Conservation (phyloP, 2,113 vertebrate genomes). For the Dicentrarchus labrax region DNA sequence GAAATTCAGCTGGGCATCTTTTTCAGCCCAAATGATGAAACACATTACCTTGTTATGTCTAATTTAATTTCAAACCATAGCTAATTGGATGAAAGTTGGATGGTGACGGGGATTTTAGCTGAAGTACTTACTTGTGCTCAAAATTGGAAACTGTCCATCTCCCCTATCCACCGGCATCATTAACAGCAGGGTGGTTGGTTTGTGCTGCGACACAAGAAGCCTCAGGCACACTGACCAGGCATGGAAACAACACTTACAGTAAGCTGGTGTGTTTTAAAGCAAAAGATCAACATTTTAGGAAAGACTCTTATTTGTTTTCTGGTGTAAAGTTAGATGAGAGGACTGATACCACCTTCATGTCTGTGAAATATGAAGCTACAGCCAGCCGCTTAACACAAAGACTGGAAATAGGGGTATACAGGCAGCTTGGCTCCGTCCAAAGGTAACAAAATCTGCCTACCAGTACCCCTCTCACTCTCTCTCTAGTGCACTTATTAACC, state of each 20-base stretch:
- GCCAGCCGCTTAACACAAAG: background rate
- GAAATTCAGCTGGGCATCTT: conserved; percentile 55
- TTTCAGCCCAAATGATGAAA: conserved; percentile 45
- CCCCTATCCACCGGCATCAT: conserved; percentile 18
- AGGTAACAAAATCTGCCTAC: background rate
- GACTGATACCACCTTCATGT: background rate
- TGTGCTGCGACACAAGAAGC: conserved; percentile 28
- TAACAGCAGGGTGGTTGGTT: conserved; percentile 36
- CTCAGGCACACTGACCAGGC: background rate
- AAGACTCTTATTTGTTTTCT: background rate
- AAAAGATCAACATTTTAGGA: background rate
- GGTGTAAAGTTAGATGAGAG: background rate
- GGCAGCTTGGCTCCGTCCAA: background rate
- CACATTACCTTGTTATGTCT: conserved; percentile 37
- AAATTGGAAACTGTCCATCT: conserved; percentile 48
- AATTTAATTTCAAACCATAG: conserved; percentile 42
- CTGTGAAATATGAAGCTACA: background rate
- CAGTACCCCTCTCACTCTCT: too few species aligned
- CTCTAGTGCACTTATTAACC: background rate
- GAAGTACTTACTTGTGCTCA: conserved; percentile 36
- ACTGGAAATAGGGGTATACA: background rate
- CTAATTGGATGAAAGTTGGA: conserved; percentile 47
- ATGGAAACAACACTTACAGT: conserved; percentile 18
- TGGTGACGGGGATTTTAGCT: conserved; percentile 13
- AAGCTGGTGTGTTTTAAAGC: conserved; percentile 42